Evolutionary conservation across 1,140 invertebrate species (phyloP).

Genomic region (Drosophila fuyamai): DNA sequence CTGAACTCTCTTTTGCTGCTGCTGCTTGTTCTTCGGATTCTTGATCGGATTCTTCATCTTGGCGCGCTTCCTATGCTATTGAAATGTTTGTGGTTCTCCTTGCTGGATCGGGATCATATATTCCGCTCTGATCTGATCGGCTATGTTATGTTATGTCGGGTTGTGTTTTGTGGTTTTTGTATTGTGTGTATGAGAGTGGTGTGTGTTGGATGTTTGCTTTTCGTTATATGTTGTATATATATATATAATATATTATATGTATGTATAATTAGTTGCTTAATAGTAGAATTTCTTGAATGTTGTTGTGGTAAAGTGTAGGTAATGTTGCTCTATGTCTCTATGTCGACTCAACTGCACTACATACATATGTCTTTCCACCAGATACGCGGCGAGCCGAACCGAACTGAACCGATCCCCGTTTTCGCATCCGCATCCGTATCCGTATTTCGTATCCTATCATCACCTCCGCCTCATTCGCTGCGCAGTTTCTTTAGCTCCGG

Average conservation of each 20-base stretch:
- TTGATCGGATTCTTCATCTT: conserved; percentile 37
- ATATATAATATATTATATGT: conserved; percentile 83
- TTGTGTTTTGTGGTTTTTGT: conserved; percentile 20
- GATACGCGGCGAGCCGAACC: conserved; percentile 52
- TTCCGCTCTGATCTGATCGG: conserved; percentile 26
- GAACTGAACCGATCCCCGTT: conserved; percentile 32
- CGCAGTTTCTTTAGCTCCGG: conserved; percentile 83
- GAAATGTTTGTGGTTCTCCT: conserved; percentile 43
- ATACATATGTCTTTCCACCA: conserved; percentile 82
- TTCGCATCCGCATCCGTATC: conserved; percentile 21
- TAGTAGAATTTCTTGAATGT: conserved; percentile 82
- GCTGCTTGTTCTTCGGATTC: conserved; percentile 25
- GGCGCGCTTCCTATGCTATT: conserved; percentile 59
- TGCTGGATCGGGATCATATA: conserved; percentile 43
- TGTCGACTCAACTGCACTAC: conserved; percentile 76
- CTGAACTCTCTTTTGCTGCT: conserved; percentile 43
- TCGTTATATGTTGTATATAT: conserved; percentile 72
- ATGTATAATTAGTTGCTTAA: conserved; percentile 82
- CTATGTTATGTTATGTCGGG: conserved; percentile 28
- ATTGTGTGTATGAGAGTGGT: conserved; percentile 41
- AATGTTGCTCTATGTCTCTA: conserved; percentile 76
- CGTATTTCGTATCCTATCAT: conserved; percentile 30
- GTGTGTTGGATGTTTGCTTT: conserved; percentile 40
- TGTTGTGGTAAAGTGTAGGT: conserved; percentile 83
- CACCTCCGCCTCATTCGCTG: conserved; percentile 72